These are phyloP conservation scores for Torymus aiolomorphi DNA, from an alignment of 2,888 invertebrate species.

Conservation along the genomic window DNA sequence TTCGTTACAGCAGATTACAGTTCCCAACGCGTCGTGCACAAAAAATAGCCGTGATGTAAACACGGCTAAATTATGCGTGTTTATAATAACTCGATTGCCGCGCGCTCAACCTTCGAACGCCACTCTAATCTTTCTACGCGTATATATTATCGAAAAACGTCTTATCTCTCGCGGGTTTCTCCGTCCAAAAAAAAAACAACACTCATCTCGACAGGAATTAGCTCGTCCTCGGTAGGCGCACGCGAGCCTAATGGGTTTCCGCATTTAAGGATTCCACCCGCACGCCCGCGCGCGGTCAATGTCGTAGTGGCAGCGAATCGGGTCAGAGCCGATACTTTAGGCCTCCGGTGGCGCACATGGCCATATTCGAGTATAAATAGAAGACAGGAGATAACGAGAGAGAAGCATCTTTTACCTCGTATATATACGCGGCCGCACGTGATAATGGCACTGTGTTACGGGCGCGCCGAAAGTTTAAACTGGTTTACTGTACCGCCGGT, in stretches of 20 bases:
- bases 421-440: no score
- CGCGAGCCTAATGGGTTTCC: slow-evolving; percentile 27
- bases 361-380: slow-evolving; percentile 14
- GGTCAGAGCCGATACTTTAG: slow-evolving; percentile 35
- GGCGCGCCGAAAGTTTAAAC: no score
- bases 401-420: background rate
- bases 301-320: slow-evolving; percentile 30
- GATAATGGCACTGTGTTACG: no score
- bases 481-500: no score
- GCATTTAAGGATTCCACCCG: slow-evolving; percentile 36
- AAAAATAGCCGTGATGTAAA: no score
- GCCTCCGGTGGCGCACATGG: background rate
- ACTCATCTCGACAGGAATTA: background rate
- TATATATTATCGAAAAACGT: no score
- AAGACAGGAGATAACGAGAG: slow-evolving; percentile 17
- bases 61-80: no score
- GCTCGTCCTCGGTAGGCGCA: background rate
- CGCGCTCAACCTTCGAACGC: background rate
- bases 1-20: no score
- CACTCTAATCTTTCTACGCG: no score
- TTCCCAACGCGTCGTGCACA: no score
- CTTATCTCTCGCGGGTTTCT: no score
- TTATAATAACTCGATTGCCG: background rate
- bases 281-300: slow-evolving; percentile 21
- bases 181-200: background rate